Conservation (phyloP, 2,888 invertebrate species). For the Zeuzera pyrina region DNA sequence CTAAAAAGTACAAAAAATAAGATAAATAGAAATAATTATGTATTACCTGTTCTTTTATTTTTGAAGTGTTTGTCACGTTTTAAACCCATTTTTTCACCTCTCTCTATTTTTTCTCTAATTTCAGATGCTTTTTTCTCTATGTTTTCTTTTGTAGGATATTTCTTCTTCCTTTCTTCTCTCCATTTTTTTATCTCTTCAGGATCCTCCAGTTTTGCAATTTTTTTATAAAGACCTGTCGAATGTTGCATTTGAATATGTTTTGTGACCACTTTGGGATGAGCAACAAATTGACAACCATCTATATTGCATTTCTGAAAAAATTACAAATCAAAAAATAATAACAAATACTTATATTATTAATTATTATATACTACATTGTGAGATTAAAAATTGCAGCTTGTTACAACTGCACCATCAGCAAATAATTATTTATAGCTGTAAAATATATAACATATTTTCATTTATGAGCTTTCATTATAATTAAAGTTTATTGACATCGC, state of each 20-base stretch:
- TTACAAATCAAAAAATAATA: constrained; percentile 3
- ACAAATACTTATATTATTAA: too few relatives aligned
- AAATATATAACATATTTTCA: too few relatives aligned
- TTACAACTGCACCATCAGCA: too few relatives aligned
- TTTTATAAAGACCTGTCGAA: constrained; percentile 84
- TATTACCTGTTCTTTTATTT: too few relatives aligned
- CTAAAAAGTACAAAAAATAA: too few relatives aligned
- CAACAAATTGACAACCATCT: constrained; percentile 85
- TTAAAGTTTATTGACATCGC: too few relatives aligned
- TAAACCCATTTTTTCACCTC: constrained; percentile 82
- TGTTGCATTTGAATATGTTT: constrained; percentile 90
- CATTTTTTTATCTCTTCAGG: constrained; percentile 89
- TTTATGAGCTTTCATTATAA: too few relatives aligned
- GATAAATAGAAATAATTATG: too few relatives aligned
- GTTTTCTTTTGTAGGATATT: constrained; percentile 82
- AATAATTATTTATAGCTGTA: too few relatives aligned
- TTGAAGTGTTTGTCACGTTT: constrained; percentile 29
- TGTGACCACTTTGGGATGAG: constrained; percentile 84
- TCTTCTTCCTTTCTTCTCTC: constrained; percentile 85
- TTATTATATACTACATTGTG: too few relatives aligned
- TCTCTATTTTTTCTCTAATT: constrained; percentile 76
- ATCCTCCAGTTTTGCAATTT: constrained; percentile 81
- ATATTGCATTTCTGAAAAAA: constrained; percentile 78
- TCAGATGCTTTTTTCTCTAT: constrained; percentile 76
- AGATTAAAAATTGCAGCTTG: too few relatives aligned